Percentiles rank a stretch among this genome's conserved stretches.
Conservation (phyloP, 2,888 invertebrate genomes). For the Gari tellinella region DNA sequence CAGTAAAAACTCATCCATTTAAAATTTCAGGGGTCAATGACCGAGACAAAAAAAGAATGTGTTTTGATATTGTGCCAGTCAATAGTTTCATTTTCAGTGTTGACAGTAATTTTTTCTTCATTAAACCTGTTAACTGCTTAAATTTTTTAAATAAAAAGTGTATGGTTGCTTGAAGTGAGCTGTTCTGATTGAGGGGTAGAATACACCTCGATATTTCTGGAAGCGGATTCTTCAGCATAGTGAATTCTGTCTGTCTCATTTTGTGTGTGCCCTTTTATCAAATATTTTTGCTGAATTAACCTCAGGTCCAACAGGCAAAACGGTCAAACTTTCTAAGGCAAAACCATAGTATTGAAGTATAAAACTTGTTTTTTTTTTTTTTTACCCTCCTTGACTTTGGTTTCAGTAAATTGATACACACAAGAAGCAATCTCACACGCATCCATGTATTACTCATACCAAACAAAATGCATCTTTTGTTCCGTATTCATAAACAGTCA, state of each 20-base stretch:
- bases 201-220: background rate
- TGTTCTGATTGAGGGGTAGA: constrained; percentile 8
- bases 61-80: constrained; percentile 27
- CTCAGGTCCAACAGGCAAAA: no score
- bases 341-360: constrained; percentile 34
- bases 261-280: constrained; percentile 35
- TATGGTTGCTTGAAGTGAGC: constrained; percentile 13
- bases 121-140: background rate
- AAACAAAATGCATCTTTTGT: constrained; percentile 24
- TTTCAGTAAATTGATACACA: constrained; percentile 14
- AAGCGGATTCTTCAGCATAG: constrained; percentile 8
- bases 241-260: constrained; percentile 31
- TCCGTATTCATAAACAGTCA: constrained; percentile 35
- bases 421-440: constrained; percentile 44
- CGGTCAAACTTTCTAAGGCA: constrained; percentile 24
- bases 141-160: constrained; percentile 10
- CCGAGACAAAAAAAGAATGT: background rate
- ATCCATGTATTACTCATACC: constrained; percentile 40
- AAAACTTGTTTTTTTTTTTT: constrained; percentile 44
- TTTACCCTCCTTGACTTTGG: constrained; percentile 6
- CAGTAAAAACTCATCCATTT: no score
- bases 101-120: constrained; percentile 22
- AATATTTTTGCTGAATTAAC: constrained; percentile 26
- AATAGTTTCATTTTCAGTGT: constrained; percentile 24
- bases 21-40: no score